phyloP scores from a whole-genome alignment of 2,113 vertebrate genomes.

The Pionites leucogaster region DNA sequence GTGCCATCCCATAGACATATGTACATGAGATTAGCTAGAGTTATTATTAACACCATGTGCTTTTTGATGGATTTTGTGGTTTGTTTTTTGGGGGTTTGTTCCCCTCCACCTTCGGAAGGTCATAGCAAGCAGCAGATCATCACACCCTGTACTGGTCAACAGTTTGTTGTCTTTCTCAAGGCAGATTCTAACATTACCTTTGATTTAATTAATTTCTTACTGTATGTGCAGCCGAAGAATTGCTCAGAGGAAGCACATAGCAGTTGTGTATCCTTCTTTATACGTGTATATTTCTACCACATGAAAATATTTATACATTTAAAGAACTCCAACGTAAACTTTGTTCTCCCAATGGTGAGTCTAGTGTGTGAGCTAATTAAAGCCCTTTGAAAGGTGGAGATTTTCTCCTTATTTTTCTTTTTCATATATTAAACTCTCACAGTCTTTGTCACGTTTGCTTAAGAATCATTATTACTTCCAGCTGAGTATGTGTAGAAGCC shows the following conservation, averaged over 20 bases:
- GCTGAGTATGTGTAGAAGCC: constrained; percentile 54
- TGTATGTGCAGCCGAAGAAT: constrained; percentile 67
- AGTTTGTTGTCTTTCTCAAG: constrained; percentile 58
- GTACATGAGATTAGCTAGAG: not conserved
- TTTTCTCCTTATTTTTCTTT: constrained; percentile 62
- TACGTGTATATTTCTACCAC: not conserved
- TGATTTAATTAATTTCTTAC: constrained; percentile 71
- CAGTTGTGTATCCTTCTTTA: constrained; percentile 71
- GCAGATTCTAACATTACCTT: constrained; percentile 64
- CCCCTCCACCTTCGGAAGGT: constrained; percentile 30
- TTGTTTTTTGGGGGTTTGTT: not conserved
- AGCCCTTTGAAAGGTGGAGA: constrained; percentile 66
- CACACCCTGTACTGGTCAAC: not conserved
- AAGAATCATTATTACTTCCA: constrained; percentile 69
- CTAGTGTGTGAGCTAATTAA: constrained; percentile 49
- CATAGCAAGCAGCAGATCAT: constrained; percentile 46
- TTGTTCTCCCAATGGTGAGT: constrained; percentile 44
- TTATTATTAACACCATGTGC: not conserved
- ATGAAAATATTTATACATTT: constrained; percentile 28
- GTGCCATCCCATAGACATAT: not conserved
- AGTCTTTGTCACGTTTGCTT: constrained; percentile 68
- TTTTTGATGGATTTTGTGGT: not conserved
- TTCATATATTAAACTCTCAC: constrained; percentile 69
- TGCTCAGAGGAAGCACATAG: constrained; percentile 69
- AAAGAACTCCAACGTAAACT: constrained; percentile 50